Conservation (phyloP, 2,797 vertebrate genomes). For the Mallotus villosus region DNA sequence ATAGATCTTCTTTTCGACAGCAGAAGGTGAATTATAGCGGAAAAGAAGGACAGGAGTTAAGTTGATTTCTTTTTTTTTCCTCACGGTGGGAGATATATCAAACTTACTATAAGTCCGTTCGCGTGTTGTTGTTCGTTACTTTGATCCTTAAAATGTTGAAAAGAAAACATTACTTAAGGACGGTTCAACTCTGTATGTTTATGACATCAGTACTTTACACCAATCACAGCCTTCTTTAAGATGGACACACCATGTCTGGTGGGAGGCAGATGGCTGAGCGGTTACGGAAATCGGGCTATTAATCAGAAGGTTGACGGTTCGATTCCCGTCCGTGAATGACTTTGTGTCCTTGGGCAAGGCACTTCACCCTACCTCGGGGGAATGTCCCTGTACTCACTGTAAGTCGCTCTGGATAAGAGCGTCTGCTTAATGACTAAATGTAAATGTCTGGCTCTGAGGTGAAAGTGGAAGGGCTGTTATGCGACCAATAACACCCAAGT, state of each 20-base stretch:
- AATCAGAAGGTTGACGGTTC: too few relatives aligned
- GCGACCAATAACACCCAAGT: background rate
- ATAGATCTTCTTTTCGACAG: constrained; percentile 48
- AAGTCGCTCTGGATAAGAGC: too few relatives aligned
- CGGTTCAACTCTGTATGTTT: constrained; percentile 44
- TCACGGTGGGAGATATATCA: constrained; percentile 68
- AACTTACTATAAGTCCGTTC: constrained; percentile 99
- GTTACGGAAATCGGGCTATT: too few relatives aligned
- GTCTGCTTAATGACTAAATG: too few relatives aligned
- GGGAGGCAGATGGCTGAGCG: too few relatives aligned
- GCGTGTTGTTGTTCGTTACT: constrained; percentile 99
- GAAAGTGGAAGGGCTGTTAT: background rate
- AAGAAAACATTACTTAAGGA: constrained; percentile 86
- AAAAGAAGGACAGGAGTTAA: constrained; percentile 64
- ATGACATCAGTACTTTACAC: background rate
- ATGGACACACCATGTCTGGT: background rate
- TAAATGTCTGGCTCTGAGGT: background rate
- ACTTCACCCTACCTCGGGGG: too few relatives aligned
- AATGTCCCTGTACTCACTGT: too few relatives aligned
- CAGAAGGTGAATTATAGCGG: constrained; percentile 53
- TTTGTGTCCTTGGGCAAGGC: too few relatives aligned
- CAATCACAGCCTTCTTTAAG: background rate
- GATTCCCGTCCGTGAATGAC: too few relatives aligned
- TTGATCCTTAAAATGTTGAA: constrained; percentile 95
- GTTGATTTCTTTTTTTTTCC: constrained; percentile 52